Percentiles rank a stretch among this genome's conserved stretches.
Evolutionary conservation across 2,113 vertebrate species (phyloP).

Genomic region (Micronycteris hirsuta): DNA sequence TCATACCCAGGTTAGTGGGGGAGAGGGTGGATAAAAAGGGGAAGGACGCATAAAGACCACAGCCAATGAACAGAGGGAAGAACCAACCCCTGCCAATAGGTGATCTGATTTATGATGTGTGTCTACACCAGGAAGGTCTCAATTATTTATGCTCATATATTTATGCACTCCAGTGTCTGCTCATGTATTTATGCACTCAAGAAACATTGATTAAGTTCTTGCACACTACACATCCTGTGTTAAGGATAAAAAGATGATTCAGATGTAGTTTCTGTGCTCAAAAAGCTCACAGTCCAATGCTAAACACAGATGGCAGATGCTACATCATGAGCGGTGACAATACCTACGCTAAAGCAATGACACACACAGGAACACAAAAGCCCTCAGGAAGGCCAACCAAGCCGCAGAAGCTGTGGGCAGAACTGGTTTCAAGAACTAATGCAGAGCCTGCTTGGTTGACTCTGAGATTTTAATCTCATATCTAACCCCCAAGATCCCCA

Average conservation of each 20-base stretch:
- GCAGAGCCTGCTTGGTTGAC: slow-evolving; percentile 12
- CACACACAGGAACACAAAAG: fast-evolving
- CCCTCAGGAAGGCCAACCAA: neutral
- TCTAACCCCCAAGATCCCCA: neutral
- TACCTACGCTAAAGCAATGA: neutral
- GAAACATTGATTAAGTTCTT: neutral
- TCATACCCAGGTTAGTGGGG: neutral
- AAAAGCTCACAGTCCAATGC: neutral
- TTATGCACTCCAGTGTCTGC: no score
- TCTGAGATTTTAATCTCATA: neutral
- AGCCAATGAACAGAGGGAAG: neutral
- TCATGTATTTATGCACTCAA: neutral
- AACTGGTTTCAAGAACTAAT: neutral
- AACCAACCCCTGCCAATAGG: neutral
- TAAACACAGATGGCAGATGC: neutral
- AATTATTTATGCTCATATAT: neutral
- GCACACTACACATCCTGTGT: neutral
- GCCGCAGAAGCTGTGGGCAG: neutral
- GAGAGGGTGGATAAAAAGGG: neutral
- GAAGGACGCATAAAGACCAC: neutral
- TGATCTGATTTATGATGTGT: neutral
- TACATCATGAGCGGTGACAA: fast-evolving
- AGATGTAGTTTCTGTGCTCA: neutral
- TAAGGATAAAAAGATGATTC: neutral
- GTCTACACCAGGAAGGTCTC: neutral